Percentiles rank a stretch among this genome's conserved stretches.
phyloP scores from a whole-genome alignment of 2,888 invertebrate species.

The Tortricodes alternella region DNA sequence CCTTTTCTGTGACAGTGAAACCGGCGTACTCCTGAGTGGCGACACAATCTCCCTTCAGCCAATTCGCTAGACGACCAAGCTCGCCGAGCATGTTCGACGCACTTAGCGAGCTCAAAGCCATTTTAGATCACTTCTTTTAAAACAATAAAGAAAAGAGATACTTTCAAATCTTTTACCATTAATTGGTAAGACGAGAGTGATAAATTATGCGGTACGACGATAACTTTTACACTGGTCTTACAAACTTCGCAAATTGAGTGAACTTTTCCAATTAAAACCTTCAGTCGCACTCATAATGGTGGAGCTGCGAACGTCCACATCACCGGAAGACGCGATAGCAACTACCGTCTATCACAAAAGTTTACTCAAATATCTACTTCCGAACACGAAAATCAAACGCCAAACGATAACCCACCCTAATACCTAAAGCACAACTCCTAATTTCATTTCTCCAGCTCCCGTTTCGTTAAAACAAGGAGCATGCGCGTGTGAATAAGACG shows the following conservation, averaged over 20 bases:
- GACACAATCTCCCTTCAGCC: constrained; percentile 74
- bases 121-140: constrained; percentile 38
- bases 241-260: neutral
- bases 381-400: neutral
- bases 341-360: constrained; percentile 12
- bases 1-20: constrained; percentile 74
- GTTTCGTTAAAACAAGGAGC: constrained; percentile 44
- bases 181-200: constrained; percentile 1
- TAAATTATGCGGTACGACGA: neutral
- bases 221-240: neutral
- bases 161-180: constrained; percentile 34
- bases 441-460: neutral
- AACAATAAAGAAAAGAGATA: too few species aligned
- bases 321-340: neutral
- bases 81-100: constrained; percentile 73
- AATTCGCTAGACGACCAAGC: constrained; percentile 68
- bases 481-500: constrained; percentile 59
- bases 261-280: constrained; percentile 28
- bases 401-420: constrained; percentile 45
- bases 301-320: neutral
- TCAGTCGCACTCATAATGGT: neutral
- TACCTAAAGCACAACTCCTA: constrained; percentile 42
- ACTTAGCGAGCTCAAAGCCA: constrained; percentile 71
- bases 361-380: constrained; percentile 26
- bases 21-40: constrained; percentile 68